These are phyloP conservation scores for Melanerpes aurifrons DNA, from an alignment of 2,113 vertebrate genomes.

Conservation along the genomic window DNA sequence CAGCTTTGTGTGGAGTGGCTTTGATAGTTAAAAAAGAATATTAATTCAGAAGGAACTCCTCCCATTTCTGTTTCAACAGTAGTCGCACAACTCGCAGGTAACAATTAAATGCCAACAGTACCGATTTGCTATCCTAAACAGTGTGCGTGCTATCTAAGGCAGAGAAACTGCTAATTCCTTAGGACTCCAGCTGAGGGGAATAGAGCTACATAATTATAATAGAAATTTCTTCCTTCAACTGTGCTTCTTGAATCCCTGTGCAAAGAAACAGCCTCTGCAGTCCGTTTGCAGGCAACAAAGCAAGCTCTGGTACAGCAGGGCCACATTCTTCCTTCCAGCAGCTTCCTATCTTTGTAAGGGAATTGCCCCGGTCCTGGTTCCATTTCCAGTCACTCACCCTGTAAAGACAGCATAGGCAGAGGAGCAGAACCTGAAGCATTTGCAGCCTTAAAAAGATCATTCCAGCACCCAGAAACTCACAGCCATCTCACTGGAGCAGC, in stretches of 20 bases:
- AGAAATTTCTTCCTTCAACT: not conserved
- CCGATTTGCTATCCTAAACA: not conserved
- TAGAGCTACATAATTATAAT: not conserved
- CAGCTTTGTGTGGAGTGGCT: conserved; percentile 66
- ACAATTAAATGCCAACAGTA: not conserved
- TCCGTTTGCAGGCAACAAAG: rapidly evolving
- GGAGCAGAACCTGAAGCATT: not conserved
- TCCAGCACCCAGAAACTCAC: not conserved
- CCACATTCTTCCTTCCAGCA: not conserved
- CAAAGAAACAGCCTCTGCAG: not conserved
- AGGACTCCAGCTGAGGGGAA: not conserved
- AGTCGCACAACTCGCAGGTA: not conserved
- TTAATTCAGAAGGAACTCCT: conserved; percentile 46
- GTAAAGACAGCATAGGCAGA: rapidly evolving
- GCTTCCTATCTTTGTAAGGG: not conserved
- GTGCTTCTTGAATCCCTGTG: not conserved
- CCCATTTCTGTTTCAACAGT: conserved; percentile 44
- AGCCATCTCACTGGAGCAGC: rapidly evolving
- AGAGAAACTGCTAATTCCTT: not conserved
- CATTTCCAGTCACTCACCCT: rapidly evolving
- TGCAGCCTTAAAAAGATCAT: not conserved
- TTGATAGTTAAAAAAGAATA: conserved; percentile 69
- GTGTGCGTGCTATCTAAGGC: not conserved
- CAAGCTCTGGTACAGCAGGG: rapidly evolving
- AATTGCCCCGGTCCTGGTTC: not conserved